These are phyloP conservation scores for Uromys caudimaculatus DNA, from an alignment of 2,797 vertebrate species.

Conservation along the genomic window DNA sequence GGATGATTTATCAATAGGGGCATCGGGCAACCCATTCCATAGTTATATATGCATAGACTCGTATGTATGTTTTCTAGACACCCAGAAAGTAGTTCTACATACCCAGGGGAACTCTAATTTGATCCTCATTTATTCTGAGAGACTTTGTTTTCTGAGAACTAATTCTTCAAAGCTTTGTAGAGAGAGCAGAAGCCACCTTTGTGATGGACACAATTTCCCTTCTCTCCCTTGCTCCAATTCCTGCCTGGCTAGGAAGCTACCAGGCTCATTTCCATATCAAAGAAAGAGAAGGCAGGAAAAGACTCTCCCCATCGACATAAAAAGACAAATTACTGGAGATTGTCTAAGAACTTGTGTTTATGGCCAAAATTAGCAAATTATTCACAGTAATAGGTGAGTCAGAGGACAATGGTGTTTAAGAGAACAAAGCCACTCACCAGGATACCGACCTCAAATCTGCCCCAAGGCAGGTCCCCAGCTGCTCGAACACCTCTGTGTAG, in stretches of 20 bases:
- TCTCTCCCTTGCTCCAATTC: conserved; percentile 46
- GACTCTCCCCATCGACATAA: conserved; percentile 54
- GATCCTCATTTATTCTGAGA: conserved; percentile 72
- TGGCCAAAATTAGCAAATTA: conserved; percentile 80
- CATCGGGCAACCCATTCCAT: conserved; percentile 12
- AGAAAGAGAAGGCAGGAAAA: conserved; percentile 61
- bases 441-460: conserved; percentile 39
- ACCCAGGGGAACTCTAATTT: conserved; percentile 61
- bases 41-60: background rate
- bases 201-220: conserved; percentile 70
- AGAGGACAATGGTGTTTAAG: conserved; percentile 74
- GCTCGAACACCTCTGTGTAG: conserved; percentile 49
- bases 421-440: conserved; percentile 70
- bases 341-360: conserved; percentile 78
- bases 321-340: conserved; percentile 73
- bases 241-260: conserved; percentile 63
- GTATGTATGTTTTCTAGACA: background rate
- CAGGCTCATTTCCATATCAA: conserved; percentile 80
- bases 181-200: conserved; percentile 68
- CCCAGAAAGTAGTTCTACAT: background rate
- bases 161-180: conserved; percentile 75
- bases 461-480: conserved; percentile 64
- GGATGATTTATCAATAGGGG: conserved; percentile 10
- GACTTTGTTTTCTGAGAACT: conserved; percentile 71
- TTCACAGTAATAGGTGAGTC: conserved; percentile 77